Percentiles rank a stretch among this genome's conserved stretches.
Evolutionary conservation across 2,888 invertebrate species (phyloP).

Genomic region (Diarsia brunnea): DNA sequence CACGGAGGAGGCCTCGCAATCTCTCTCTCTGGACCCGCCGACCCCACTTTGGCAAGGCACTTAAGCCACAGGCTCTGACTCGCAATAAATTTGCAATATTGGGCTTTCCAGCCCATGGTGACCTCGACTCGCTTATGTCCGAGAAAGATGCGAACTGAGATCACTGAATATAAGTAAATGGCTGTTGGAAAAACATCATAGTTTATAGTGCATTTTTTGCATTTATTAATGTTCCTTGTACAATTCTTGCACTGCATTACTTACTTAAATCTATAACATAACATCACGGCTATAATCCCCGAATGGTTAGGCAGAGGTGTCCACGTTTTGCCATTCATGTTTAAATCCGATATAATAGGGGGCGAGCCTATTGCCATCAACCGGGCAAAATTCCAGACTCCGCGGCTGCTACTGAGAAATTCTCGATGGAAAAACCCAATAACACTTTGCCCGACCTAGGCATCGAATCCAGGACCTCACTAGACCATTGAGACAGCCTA

Average conservation of each 20-base stretch:
- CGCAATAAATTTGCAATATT: conserved; percentile 62
- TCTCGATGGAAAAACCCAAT: too few species aligned
- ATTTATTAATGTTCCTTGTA: background rate
- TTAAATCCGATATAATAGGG: too few species aligned
- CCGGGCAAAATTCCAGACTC: too few species aligned
- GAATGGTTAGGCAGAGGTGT: too few species aligned
- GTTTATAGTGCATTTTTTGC: background rate
- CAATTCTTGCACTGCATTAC: background rate
- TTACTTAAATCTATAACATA: background rate
- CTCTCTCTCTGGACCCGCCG: conserved; percentile 1
- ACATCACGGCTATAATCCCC: too few species aligned
- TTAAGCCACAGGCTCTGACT: conserved; percentile 39
- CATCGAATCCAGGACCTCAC: too few species aligned
- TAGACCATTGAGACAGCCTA: too few species aligned
- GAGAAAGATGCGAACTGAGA: conserved; percentile 12
- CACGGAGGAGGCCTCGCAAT: conserved; percentile 28
- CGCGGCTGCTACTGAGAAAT: too few species aligned
- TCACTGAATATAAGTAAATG: conserved; percentile 28
- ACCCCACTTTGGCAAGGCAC: conserved; percentile 58
- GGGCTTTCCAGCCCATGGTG: conserved; percentile 13
- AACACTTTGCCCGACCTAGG: too few species aligned
- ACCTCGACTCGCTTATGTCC: conserved; percentile 23
- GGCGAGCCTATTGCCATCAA: too few species aligned
- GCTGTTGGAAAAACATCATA: background rate
- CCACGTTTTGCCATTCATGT: too few species aligned